These are phyloP conservation scores for Mesoclemmys tuberculata DNA, from an alignment of 2,113 vertebrate genomes.

Conservation along the genomic window DNA sequence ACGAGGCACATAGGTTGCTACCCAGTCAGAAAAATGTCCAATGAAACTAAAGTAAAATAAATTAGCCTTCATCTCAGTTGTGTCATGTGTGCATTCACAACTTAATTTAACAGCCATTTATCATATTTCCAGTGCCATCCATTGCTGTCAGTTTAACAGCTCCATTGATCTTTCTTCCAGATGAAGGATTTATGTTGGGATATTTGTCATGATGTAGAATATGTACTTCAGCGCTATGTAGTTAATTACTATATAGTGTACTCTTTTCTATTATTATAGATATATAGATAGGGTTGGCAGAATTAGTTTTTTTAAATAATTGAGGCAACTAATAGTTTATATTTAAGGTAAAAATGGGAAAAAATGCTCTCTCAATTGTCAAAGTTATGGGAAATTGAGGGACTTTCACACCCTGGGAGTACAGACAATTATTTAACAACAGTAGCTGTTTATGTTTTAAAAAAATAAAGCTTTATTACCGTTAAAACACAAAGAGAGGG, in stretches of 20 bases:
- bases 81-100: constrained; percentile 50
- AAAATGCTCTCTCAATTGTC: no score
- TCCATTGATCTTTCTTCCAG: constrained; percentile 33
- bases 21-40: constrained; percentile 25
- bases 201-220: not conserved
- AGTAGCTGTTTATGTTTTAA: no score
- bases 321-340: not conserved
- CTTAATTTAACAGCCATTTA: constrained; percentile 52
- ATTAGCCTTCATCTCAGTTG: constrained; percentile 42
- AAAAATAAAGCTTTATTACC: not conserved
- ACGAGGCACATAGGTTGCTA: constrained; percentile 9
- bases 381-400: not conserved
- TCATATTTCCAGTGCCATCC: constrained; percentile 35
- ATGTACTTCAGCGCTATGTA: not conserved
- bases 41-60: constrained; percentile 54
- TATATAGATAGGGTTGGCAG: not conserved
- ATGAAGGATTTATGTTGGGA: constrained; percentile 55
- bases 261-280: not conserved
- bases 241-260: not conserved
- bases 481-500: not conserved
- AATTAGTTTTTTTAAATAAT: not conserved
- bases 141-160: constrained; percentile 26
- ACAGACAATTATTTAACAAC: not conserved
- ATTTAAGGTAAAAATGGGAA: no score
- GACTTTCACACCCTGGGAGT: not conserved